A percentile compares a stretch with the other conserved stretches of the same genome.
Conservation (phyloP, 2,888 invertebrate species). For the Petrophora chlorosata region DNA sequence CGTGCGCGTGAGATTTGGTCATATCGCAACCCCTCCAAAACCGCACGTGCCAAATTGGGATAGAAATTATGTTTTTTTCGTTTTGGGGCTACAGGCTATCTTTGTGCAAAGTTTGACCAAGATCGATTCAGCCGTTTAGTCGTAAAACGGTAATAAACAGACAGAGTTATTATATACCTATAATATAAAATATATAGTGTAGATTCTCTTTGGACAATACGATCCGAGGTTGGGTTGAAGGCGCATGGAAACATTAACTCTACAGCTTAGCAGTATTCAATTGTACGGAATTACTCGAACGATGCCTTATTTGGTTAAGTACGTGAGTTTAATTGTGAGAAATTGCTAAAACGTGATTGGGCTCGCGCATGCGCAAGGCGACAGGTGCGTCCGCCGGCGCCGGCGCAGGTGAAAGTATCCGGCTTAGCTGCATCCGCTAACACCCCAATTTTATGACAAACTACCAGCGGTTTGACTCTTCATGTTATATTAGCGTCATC, state of each 20-base stretch:
- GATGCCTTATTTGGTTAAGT: conserved; percentile 17
- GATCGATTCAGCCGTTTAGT: too few species aligned
- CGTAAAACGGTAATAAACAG: too few species aligned
- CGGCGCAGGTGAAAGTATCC: conserved; percentile 68
- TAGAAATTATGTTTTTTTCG: too few species aligned
- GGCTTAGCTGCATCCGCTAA: conserved; percentile 67
- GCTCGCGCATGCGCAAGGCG: conserved; percentile 46
- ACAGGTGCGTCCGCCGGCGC: conserved; percentile 50
- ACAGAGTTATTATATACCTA: too few species aligned
- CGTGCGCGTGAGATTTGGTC: too few species aligned
- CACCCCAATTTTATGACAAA: conserved; percentile 41
- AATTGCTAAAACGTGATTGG: conserved; percentile 42
- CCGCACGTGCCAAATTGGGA: too few species aligned
- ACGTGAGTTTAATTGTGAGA: conserved; percentile 38
- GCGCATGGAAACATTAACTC: conserved; percentile 1
- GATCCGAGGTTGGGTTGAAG: too few species aligned
- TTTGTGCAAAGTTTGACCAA: too few species aligned
- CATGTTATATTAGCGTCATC: background rate
- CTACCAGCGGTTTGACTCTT: background rate
- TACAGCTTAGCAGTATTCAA: conserved; percentile 8
- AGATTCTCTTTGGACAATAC: too few species aligned
- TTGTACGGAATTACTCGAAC: conserved; percentile 10
- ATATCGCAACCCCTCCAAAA: too few species aligned
- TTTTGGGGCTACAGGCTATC: too few species aligned
- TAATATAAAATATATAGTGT: too few species aligned